A percentile compares a stretch with the other conserved stretches of the same genome.
phyloP scores from a whole-genome alignment of 2,888 invertebrate genomes.

The Campoletis raptor region DNA sequence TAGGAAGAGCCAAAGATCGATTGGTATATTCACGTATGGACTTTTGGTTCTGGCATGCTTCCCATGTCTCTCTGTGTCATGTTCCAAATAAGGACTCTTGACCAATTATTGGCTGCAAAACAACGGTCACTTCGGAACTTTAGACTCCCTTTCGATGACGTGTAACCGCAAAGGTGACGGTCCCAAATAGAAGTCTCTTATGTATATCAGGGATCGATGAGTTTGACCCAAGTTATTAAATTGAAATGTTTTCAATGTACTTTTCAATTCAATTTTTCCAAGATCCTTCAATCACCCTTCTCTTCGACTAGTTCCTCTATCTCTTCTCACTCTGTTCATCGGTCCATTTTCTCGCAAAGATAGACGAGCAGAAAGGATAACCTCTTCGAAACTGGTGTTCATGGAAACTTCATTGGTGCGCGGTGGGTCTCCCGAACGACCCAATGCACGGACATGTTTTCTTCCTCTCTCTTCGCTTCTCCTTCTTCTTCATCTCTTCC shows the following conservation, averaged over 20 bases:
- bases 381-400: constrained; percentile 1
- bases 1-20: constrained; percentile 7
- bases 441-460: constrained; percentile 35
- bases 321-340: not conserved
- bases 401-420: constrained; percentile 59
- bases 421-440: constrained; percentile 52
- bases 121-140: not conserved
- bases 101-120: not conserved
- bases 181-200: not conserved
- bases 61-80: not conserved
- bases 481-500: constrained; percentile 35
- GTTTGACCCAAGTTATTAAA: not conserved
- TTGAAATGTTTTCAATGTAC: constrained; percentile 6
- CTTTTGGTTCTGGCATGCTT: constrained; percentile 12
- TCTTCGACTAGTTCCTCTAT: not conserved
- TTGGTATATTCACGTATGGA: constrained; percentile 8
- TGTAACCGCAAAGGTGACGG: not conserved
- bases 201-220: not conserved
- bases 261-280: constrained; percentile 53
- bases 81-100: constrained; percentile 1
- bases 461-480: constrained; percentile 32
- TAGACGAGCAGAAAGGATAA: constrained; percentile 7
- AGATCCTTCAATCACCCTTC: constrained; percentile 56
- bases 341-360: not conserved
- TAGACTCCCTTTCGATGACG: not conserved